Conservation (phyloP, 2,113 vertebrate genomes). For the Cebidichthys violaceus region DNA sequence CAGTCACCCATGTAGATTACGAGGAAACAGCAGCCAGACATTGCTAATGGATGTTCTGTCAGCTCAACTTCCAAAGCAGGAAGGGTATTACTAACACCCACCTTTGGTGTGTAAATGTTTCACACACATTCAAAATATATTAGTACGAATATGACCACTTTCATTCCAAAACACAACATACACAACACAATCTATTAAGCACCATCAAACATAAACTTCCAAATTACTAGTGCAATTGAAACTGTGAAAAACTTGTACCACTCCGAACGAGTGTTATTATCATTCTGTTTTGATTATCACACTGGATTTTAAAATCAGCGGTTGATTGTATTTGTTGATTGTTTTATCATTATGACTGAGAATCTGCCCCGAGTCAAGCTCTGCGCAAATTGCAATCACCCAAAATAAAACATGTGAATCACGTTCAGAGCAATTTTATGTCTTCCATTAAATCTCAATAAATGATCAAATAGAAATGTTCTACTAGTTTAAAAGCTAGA, state of each 20-base stretch:
- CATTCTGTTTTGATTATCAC: slow-evolving; percentile 7
- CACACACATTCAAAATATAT: slow-evolving; percentile 9
- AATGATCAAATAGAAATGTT: neutral
- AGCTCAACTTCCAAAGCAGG: slow-evolving; percentile 34
- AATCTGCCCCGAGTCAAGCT: slow-evolving; percentile 22
- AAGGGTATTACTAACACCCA: slow-evolving; percentile 5
- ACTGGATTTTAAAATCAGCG: slow-evolving; percentile 10
- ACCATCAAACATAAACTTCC: neutral
- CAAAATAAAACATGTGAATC: slow-evolving; percentile 30
- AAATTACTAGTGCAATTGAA: neutral
- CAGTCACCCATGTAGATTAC: slow-evolving; percentile 42
- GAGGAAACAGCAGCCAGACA: slow-evolving; percentile 43
- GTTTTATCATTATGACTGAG: slow-evolving; percentile 30
- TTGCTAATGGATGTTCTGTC: slow-evolving; percentile 60
- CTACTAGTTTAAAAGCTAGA: neutral
- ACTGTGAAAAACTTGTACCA: neutral
- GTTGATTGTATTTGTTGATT: slow-evolving; percentile 17
- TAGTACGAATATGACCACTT: slow-evolving; percentile 1
- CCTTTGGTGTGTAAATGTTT: slow-evolving; percentile 41
- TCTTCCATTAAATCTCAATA: slow-evolving; percentile 7
- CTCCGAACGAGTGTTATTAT: slow-evolving; percentile 19
- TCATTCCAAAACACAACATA: neutral
- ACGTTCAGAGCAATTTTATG: slow-evolving; percentile 13
- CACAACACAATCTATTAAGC: neutral
- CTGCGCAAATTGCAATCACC: slow-evolving; percentile 32